phyloP scores from a whole-genome alignment of 1,140 invertebrate genomes.

The Zophobas atratus region DNA sequence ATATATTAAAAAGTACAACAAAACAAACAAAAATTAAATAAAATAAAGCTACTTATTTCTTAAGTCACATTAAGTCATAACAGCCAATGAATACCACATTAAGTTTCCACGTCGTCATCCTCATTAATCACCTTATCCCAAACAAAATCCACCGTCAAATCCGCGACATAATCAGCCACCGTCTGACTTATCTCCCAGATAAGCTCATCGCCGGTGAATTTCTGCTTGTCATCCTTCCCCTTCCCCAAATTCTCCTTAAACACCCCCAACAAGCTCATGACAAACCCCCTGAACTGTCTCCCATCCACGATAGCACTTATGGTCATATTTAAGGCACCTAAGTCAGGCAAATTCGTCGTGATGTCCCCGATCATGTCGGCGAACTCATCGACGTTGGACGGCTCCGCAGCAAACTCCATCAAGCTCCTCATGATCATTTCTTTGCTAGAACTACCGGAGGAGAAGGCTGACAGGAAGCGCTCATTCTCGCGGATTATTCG shows the following conservation, averaged over 20 bases:
- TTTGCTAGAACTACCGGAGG: not conserved
- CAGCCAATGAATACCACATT: not conserved
- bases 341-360: not conserved
- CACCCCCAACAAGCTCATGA: not conserved
- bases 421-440: not conserved
- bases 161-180: not conserved
- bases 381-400: not conserved
- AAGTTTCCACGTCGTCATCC: not conserved
- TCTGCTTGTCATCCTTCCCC: not conserved
- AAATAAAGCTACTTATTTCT: too few species aligned
- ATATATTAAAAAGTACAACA: too few species aligned
- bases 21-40: too few species aligned
- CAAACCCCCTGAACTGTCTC: not conserved
- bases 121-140: not conserved
- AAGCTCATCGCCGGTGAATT: not conserved
- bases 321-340: not conserved
- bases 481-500: not conserved
- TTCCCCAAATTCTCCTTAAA: not conserved
- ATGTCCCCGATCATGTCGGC: not conserved
- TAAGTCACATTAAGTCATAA: not conserved
- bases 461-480: not conserved
- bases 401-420: slow-evolving; percentile 5
- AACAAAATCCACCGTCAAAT: slow-evolving; percentile 1
- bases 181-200: not conserved
- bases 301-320: not conserved